phyloP scores from a whole-genome alignment of 1,140 invertebrate species.

The Neuroterus valhalla region DNA sequence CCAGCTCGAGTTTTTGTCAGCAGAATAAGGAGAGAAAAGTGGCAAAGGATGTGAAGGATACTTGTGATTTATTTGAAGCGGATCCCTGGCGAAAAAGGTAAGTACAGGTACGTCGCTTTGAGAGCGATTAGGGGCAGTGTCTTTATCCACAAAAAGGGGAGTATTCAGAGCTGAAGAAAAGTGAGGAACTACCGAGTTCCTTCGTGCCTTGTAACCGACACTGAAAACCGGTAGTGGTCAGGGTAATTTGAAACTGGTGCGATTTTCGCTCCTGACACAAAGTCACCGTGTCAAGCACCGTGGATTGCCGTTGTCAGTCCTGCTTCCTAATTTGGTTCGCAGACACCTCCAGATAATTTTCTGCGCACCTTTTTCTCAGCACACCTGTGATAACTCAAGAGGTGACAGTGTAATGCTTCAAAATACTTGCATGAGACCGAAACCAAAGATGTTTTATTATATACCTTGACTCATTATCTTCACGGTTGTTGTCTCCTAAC shows the following conservation, averaged over 20 bases:
- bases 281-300: constrained; percentile 14
- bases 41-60: background rate
- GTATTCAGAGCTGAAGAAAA: constrained; percentile 28
- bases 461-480: background rate
- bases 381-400: constrained; percentile 20
- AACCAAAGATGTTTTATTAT: background rate
- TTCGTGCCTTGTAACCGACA: background rate
- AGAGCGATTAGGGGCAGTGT: constrained; percentile 26
- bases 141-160: background rate
- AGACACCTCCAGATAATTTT: constrained; percentile 25
- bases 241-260: constrained; percentile 28
- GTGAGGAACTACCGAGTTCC: constrained; percentile 19
- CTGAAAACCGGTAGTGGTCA: constrained; percentile 16
- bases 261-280: constrained; percentile 25
- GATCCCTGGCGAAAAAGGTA: constrained; percentile 1
- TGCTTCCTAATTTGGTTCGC: constrained; percentile 22
- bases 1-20: background rate
- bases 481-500: too few species aligned
- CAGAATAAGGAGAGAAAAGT: background rate
- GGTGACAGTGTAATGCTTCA: constrained; percentile 3
- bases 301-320: constrained; percentile 1
- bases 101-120: background rate
- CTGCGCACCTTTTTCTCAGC: constrained; percentile 11
- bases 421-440: background rate
- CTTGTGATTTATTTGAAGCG: constrained; percentile 15